Evolutionary conservation across 1,140 invertebrate species (phyloP), one percentile per base, ranked within the genome.

Genomic region (Bombus affinis): DNA sequence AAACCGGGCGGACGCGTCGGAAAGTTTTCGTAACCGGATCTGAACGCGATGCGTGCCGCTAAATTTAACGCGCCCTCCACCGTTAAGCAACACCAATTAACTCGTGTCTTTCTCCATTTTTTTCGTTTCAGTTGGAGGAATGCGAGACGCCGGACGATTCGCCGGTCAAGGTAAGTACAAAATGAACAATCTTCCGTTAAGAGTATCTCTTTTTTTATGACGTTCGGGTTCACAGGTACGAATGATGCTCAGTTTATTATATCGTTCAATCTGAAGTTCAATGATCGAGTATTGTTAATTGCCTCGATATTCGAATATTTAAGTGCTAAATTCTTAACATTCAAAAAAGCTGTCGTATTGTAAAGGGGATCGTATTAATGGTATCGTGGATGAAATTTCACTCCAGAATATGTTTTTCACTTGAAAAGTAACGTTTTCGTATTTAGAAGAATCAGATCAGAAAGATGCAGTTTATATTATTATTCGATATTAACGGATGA

Each of bases 41-140:
- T 44, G 59, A 9, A 76, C 62, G 59, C 57, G 81, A 76, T 42
- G 70, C 62, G 59, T 39, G 39, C 35, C 65, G 65, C 74, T 68
- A 66, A 37, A 68, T 70, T 77, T 53, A 83, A 77, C 81, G 35
- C 37, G 15, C 22, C 9, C 37, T 18, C 44, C 12, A n/a, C 35
- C 25, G 28, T 53, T 10, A 18, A 3, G 39, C 75, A 47, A 68
- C 28, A 70, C 13, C 47, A 44, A 59, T 78, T 83, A 78, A 83
- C 22, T n/a, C 59, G 53, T 47, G 44, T 39, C 66, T 77, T 42
- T 62, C 35, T 77, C 3, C 35, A 15, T 37, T 78, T 87, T 74
- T 42, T 28, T 71, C 74, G 44, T 87, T 89, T 32, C 82, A 90
- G 89, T 28, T 88, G 35, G 78, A 87, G 66, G 74, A 88, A 77